Evolutionary conservation across 2,797 vertebrate species (phyloP), one percentile per base, ranked within the genome.

Genomic region (Babyrousa celebensis): DNA sequence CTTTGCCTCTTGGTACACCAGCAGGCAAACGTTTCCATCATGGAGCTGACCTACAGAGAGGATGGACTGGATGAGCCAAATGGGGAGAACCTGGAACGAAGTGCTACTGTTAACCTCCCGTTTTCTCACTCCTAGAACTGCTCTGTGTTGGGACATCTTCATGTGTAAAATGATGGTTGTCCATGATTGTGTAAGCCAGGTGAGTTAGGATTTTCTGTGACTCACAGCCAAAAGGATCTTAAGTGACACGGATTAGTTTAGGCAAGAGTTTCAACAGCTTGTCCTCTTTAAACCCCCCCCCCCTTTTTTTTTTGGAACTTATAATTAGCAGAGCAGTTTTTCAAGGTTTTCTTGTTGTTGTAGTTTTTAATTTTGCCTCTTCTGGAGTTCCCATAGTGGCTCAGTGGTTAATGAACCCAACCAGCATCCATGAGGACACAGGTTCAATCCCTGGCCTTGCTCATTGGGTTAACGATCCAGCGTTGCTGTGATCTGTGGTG

Each of bases 161-260:
- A 65, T 14, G 20, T n/a, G 12, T 36, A 56, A 75, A 94, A 82
- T 20, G 40, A 88, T 2, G n/a, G 40, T 25, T 75, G 67, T 52
- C 75, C 85, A 63, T 67, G 70, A n/a, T 9, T 29, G 3, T 14
- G 16, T 10, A 36, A 89, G 71, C 36, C 32, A 48, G 29, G 3
- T 27, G 48, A 82, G 60, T 54, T 25, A 82, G 72, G 62, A 68
- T 72, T 78, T 85, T 92, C 68, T 83, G 25, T 72, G 65, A 96
- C 75, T 70, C 8, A 54, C 36, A 74, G 54, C 58, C 92, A 85
- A 80, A 94, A 72, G 23, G 6, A 68, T 84, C 56, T 90, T 89
- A 48, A 67, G 43, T 60, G 68, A 95, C 63, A 29, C 14, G 12
- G 84, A 54, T 63, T 36, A 89, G 29, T 89, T 86, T 29, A 93